phyloP scores from a whole-genome alignment of 2,888 invertebrate genomes.

The Hyles lineata region DNA sequence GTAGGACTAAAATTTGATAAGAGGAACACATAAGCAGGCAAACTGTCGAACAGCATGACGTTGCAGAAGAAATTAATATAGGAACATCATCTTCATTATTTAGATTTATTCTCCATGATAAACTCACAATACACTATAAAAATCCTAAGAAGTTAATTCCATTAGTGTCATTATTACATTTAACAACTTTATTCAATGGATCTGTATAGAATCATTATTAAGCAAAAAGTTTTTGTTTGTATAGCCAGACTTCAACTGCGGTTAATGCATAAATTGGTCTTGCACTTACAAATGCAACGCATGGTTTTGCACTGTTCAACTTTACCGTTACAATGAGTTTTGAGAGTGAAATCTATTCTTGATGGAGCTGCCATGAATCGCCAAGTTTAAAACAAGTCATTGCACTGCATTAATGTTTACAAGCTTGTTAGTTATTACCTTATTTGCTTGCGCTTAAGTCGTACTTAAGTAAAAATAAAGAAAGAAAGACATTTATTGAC shows the following conservation, averaged over 20 bases:
- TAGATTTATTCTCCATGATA: too few species aligned
- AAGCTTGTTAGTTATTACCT: background rate
- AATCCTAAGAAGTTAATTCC: too few species aligned
- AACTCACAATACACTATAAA: too few species aligned
- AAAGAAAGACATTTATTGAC: too few species aligned
- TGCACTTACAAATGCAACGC: background rate
- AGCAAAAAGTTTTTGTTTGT: background rate
- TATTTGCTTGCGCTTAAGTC: background rate
- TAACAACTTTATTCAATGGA: too few species aligned
- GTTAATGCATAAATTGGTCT: background rate
- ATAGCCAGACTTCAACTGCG: background rate
- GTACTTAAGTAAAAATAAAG: background rate
- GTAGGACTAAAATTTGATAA: too few species aligned
- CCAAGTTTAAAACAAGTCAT: background rate
- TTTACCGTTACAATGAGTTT: background rate
- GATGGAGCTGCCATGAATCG: background rate
- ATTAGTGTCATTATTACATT: too few species aligned
- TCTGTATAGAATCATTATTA: background rate
- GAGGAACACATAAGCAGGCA: too few species aligned
- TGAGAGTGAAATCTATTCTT: conserved; percentile 12
- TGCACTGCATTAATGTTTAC: background rate
- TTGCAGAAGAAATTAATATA: too few species aligned
- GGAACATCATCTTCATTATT: too few species aligned
- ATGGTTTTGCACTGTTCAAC: conserved; percentile 8
- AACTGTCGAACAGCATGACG: too few species aligned